These are phyloP conservation scores for Drosophila affinis DNA, from an alignment of 2,888 invertebrate species.

Conservation along the genomic window DNA sequence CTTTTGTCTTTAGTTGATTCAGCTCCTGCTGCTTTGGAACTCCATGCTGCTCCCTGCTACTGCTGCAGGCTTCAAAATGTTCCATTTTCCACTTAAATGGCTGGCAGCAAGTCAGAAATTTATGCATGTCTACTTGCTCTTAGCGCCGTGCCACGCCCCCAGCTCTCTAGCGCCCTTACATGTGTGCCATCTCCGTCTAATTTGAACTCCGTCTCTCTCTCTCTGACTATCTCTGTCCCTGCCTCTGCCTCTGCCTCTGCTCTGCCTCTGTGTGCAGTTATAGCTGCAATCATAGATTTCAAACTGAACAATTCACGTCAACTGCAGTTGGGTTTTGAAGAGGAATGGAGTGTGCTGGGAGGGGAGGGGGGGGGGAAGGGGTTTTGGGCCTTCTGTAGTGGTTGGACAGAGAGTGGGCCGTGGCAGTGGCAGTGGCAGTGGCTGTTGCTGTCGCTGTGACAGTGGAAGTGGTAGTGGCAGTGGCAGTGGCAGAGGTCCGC, in stretches of 20 bases:
- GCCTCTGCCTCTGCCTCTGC: neutral
- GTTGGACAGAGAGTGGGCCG: neutral
- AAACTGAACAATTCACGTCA: slow-evolving; percentile 75
- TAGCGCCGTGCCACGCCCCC: slow-evolving; percentile 35
- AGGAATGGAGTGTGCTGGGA: slow-evolving; percentile 44
- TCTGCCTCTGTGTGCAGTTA: slow-evolving; percentile 43
- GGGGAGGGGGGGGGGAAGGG: neutral
- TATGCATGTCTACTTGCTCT: slow-evolving; percentile 65
- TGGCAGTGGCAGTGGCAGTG: neutral
- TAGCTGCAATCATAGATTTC: slow-evolving; percentile 76
- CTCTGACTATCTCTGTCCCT: slow-evolving; percentile 4
- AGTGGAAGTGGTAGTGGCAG: neutral
- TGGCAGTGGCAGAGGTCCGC: too few relatives aligned
- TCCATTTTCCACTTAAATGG: slow-evolving; percentile 52
- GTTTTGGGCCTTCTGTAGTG: slow-evolving; percentile 20
- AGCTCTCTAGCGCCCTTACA: neutral
- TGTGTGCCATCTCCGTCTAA: neutral
- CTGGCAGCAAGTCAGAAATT: slow-evolving; percentile 60
- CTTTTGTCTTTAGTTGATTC: slow-evolving; percentile 2
- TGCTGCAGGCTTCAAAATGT: slow-evolving; percentile 44
- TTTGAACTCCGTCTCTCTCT: neutral
- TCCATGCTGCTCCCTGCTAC: slow-evolving; percentile 8
- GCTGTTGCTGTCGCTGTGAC: neutral
- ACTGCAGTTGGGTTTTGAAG: slow-evolving; percentile 72
- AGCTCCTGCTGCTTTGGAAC: neutral